Evolutionary conservation across 2,888 invertebrate species (phyloP).

Genomic region (Sclerodermus sp.): DNA sequence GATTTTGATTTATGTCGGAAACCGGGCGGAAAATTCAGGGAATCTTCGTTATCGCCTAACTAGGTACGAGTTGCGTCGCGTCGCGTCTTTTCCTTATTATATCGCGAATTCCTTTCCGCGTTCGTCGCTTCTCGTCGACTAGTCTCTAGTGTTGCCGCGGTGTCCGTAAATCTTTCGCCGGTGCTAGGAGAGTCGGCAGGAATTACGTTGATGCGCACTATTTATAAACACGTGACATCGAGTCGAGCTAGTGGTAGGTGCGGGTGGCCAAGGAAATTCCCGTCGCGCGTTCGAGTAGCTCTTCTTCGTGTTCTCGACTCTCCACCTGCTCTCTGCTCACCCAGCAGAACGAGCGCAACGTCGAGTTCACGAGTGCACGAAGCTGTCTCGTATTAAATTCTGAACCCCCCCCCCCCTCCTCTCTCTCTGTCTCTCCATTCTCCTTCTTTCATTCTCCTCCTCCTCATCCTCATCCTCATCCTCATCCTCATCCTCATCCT

Average conservation of each 20-base stretch:
- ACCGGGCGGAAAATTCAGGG: slow-evolving; percentile 13
- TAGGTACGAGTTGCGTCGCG: slow-evolving; percentile 28
- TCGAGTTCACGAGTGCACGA: too few relatives aligned
- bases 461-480: too few relatives aligned
- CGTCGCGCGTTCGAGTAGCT: slow-evolving; percentile 16
- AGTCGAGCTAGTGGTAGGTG: slow-evolving; percentile 20
- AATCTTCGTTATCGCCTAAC: slow-evolving; percentile 32
- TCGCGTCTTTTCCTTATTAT: slow-evolving; percentile 35
- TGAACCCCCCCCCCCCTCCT: too few relatives aligned
- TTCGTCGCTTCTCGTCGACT: slow-evolving; percentile 22
- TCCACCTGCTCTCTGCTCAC: slow-evolving; percentile 29
- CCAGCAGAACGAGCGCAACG: background rate
- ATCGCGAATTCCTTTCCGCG: slow-evolving; percentile 49
- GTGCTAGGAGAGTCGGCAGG: slow-evolving; percentile 39
- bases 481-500: too few relatives aligned
- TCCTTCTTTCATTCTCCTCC: too few relatives aligned
- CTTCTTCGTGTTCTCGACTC: slow-evolving; percentile 34
- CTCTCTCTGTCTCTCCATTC: too few relatives aligned
- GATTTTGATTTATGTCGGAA: background rate
- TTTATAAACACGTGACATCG: slow-evolving; percentile 54
- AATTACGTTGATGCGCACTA: slow-evolving; percentile 54
- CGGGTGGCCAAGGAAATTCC: slow-evolving; percentile 34
- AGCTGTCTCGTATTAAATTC: too few relatives aligned
- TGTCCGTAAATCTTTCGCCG: slow-evolving; percentile 51
- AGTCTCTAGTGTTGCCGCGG: slow-evolving; percentile 23